phyloP scores from a whole-genome alignment of 2,113 vertebrate genomes.

The Pipa parva region DNA sequence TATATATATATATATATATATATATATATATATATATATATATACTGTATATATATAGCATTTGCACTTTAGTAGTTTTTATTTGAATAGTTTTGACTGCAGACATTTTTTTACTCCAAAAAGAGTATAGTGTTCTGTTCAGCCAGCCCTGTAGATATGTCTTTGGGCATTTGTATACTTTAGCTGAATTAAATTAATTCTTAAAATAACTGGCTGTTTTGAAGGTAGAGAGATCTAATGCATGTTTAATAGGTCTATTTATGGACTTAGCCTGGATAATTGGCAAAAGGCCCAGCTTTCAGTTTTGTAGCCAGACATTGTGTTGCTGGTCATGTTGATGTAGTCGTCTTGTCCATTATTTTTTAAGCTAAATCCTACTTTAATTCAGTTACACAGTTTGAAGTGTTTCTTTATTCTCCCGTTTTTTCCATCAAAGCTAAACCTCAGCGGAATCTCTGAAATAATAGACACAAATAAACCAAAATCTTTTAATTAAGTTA shows the following conservation, averaged over 20 bases:
- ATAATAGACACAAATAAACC: no score
- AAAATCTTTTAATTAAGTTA: no score
- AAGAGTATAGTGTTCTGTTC: not conserved
- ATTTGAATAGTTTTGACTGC: conserved; percentile 23
- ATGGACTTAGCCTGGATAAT: conserved; percentile 46
- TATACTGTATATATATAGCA: no score
- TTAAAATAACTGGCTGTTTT: not conserved
- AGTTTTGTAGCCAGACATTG: conserved; percentile 49
- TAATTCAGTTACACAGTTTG: conserved; percentile 43
- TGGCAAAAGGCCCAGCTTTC: conserved; percentile 48
- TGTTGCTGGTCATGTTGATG: conserved; percentile 32
- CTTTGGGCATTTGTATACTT: conserved; percentile 1
- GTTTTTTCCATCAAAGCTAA: not conserved
- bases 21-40: no score
- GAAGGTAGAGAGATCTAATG: conserved; percentile 12
- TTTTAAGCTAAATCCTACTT: conserved; percentile 53
- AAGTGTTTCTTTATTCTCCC: conserved; percentile 23
- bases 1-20: no score
- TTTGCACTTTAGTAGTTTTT: not conserved
- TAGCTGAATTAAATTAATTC: conserved; percentile 15
- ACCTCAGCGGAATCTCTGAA: not conserved
- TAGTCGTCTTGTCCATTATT: conserved; percentile 40
- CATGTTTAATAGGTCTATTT: conserved; percentile 47
- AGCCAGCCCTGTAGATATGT: conserved; percentile 1
- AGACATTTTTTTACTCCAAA: conserved; percentile 20